These are phyloP conservation scores for Bacillus rossius DNA, from an alignment of 1,140 invertebrate species.

Conservation along the genomic window DNA sequence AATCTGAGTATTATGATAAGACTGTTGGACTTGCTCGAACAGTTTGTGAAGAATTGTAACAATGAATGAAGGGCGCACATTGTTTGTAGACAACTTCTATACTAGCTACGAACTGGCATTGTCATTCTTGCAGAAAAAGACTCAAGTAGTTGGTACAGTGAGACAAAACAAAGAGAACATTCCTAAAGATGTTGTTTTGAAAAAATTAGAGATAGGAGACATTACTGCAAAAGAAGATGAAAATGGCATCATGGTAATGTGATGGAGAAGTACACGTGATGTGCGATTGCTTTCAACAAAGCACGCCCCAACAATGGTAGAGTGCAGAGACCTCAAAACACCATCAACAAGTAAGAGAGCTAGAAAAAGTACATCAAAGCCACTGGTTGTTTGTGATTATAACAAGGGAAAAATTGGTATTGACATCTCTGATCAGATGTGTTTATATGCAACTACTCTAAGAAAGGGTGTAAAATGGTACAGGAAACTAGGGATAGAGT, in stretches of 20 bases:
- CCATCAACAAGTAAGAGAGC: conserved; percentile 8
- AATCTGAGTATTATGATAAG: conserved; percentile 17
- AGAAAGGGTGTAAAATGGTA: conserved; percentile 36
- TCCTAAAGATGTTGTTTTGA: conserved; percentile 33
- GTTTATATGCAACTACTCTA: conserved; percentile 31
- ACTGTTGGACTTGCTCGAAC: conserved; percentile 18
- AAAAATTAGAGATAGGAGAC: conserved; percentile 39
- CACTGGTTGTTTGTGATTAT: conserved; percentile 38
- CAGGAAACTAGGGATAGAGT: conserved; percentile 30
- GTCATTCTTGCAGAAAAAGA: conserved; percentile 25
- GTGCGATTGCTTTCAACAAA: conserved; percentile 39
- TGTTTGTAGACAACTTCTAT: conserved; percentile 36
- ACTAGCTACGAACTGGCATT: conserved; percentile 39
- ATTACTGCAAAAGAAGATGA: conserved; percentile 32
- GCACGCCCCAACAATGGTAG: conserved; percentile 25
- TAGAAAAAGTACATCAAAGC: conserved; percentile 29
- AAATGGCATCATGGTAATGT: conserved; percentile 36
- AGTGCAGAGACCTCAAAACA: conserved; percentile 12
- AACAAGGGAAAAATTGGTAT: conserved; percentile 36
- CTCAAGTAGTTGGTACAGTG: conserved; percentile 44
- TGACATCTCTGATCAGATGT: conserved; percentile 32
- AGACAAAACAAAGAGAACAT: conserved; percentile 35
- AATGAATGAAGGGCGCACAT: conserved; percentile 28
- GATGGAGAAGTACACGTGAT: conserved; percentile 41
- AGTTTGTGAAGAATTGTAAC: conserved; percentile 23